Percentiles rank a stretch among this genome's conserved stretches.
Conservation (phyloP, 2,113 vertebrate species). For the Rafetus swinhoei region DNA sequence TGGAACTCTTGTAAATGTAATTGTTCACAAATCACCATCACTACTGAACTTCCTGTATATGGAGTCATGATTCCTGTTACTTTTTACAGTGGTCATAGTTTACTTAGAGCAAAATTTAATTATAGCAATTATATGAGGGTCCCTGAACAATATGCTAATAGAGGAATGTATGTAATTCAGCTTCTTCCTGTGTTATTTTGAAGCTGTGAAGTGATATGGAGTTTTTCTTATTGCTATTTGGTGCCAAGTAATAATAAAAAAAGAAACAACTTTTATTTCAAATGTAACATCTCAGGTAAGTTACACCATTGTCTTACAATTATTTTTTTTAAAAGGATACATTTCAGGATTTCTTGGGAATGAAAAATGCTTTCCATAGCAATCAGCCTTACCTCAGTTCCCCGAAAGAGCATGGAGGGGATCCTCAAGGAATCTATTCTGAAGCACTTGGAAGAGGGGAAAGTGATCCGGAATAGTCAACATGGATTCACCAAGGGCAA, state of each 20-base stretch:
- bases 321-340: too few relatives aligned
- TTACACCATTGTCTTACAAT: not conserved
- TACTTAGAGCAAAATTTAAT: not conserved
- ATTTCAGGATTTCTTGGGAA: not conserved
- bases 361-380: not conserved
- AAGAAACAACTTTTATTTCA: not conserved
- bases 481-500: too few relatives aligned
- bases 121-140: not conserved
- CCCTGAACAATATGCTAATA: not conserved
- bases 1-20: not conserved
- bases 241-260: not conserved
- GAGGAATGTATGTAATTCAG: not conserved
- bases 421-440: too few relatives aligned
- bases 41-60: not conserved
- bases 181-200: slow-evolving; percentile 13
- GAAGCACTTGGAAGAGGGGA: too few relatives aligned
- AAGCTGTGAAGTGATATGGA: not conserved
- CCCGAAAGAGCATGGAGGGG: too few relatives aligned
- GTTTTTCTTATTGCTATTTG: not conserved
- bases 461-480: too few relatives aligned
- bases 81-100: not conserved
- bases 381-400: too few relatives aligned
- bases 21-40: not conserved
- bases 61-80: not conserved
- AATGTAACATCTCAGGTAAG: not conserved